phyloP scores from a whole-genome alignment of 2,797 vertebrate genomes.

The Cuculus canorus region DNA sequence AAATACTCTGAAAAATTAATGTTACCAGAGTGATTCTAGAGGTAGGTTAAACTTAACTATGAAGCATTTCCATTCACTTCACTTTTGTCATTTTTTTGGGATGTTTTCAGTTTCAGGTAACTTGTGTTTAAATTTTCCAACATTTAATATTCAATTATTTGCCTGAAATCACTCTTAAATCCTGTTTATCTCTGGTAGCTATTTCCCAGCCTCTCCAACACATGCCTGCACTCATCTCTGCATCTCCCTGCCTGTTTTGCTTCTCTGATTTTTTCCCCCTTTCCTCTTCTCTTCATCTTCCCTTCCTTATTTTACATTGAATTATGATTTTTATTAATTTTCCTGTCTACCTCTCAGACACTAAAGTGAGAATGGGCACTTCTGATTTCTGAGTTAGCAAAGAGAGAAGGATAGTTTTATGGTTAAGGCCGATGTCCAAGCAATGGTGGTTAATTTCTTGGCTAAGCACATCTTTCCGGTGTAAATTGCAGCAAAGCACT shows the following conservation, averaged over 20 bases:
- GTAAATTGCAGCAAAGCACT: slow-evolving; percentile 39
- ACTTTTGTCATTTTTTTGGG: accelerated
- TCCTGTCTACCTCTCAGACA: not conserved
- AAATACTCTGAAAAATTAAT: not conserved
- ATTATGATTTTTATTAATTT: slow-evolving; percentile 10
- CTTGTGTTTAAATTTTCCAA: not conserved
- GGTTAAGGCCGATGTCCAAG: slow-evolving; percentile 6
- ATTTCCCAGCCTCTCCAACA: not conserved
- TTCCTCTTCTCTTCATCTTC: not conserved
- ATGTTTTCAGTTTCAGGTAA: not conserved
- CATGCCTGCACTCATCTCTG: not conserved
- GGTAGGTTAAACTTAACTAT: not conserved
- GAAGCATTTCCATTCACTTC: not conserved
- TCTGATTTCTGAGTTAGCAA: slow-evolving; percentile 1
- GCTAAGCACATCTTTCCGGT: slow-evolving; percentile 21
- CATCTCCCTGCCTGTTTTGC: not conserved
- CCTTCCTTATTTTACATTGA: slow-evolving; percentile 19
- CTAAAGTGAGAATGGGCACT: not conserved
- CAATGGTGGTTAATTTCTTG: slow-evolving; percentile 25
- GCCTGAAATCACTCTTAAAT: not conserved
- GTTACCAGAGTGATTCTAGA: not conserved
- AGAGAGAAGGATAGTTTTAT: not conserved
- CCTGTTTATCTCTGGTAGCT: not conserved
- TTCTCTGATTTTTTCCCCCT: not conserved
- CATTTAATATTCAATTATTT: not conserved